These are phyloP conservation scores for Engraulis encrasicolus DNA, from an alignment of 2,113 vertebrate species.

Conservation along the genomic window DNA sequence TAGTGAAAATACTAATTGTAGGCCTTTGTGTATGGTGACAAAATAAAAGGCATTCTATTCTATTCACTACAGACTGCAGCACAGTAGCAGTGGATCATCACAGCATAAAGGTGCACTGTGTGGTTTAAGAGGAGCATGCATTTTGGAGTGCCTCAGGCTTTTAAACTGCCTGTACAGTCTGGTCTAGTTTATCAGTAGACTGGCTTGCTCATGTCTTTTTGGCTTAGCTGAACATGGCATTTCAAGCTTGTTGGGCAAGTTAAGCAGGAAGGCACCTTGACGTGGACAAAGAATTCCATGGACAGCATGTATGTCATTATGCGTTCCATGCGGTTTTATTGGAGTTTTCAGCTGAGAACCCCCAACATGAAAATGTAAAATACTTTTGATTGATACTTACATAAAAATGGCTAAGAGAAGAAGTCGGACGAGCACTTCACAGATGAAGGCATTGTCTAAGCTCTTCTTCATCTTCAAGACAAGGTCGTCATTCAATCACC, in stretches of 20 bases:
- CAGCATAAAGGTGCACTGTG: too few relatives aligned
- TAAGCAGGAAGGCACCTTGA: not conserved
- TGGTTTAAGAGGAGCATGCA: too few relatives aligned
- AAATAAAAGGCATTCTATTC: too few relatives aligned
- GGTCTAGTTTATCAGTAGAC: not conserved
- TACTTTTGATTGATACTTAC: conserved; percentile 59
- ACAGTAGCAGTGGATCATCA: too few relatives aligned
- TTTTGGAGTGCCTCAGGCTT: too few relatives aligned
- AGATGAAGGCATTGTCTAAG: conserved; percentile 68
- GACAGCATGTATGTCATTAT: not conserved
- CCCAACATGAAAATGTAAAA: not conserved
- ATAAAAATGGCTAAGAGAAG: conserved; percentile 72
- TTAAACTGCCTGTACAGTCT: too few relatives aligned
- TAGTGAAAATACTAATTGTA: too few relatives aligned
- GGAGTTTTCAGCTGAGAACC: not conserved
- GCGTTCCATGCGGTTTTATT: not conserved
- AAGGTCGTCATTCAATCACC: conserved; percentile 40
- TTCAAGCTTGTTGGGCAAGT: not conserved
- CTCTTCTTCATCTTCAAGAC: conserved; percentile 74
- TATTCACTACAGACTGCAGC: too few relatives aligned
- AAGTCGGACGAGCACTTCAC: conserved; percentile 71
- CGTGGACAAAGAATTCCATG: not conserved
- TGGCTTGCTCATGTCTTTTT: not conserved
- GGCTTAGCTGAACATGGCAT: not conserved
- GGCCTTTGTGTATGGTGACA: too few relatives aligned